These are phyloP conservation scores for Heliconius congener DNA, from an alignment of 1,140 invertebrate genomes.

Conservation along the genomic window DNA sequence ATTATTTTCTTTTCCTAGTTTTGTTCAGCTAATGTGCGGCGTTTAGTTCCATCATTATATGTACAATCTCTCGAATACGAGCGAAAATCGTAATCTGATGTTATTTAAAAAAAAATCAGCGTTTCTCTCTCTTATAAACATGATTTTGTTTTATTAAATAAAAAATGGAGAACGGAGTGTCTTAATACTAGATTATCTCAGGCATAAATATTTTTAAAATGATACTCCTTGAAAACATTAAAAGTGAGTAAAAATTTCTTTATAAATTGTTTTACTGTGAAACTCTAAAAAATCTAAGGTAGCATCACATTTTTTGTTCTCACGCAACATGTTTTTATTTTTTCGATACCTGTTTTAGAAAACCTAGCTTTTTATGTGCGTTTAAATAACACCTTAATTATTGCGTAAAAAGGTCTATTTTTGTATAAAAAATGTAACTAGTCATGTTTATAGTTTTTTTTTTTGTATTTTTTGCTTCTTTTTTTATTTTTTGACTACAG, in stretches of 20 bases:
- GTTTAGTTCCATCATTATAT: no score
- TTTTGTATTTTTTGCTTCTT: background rate
- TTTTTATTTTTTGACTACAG: conserved; percentile 3
- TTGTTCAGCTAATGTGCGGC: no score
- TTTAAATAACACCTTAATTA: background rate
- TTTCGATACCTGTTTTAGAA: conserved; percentile 10
- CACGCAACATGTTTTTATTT: background rate
- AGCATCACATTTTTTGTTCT: conserved; percentile 2
- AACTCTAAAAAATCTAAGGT: conserved; percentile 8
- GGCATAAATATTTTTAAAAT: no score
- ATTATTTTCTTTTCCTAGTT: background rate
- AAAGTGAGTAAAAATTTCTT: background rate
- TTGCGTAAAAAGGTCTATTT: background rate
- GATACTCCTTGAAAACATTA: background rate
- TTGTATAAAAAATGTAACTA: background rate
- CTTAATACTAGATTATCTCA: no score
- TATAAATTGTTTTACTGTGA: background rate
- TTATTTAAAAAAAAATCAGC: no score
- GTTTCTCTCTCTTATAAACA: no score
- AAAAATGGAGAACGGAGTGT: no score
- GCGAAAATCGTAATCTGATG: no score
- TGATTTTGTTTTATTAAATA: no score
- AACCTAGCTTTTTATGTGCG: background rate
- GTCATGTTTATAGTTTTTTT: background rate
- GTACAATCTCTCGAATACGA: no score